A percentile compares a stretch with the other conserved stretches of the same genome.
These are phyloP conservation scores for Corapipo altera DNA, from an alignment of 2,113 vertebrate species.

Conservation along the genomic window DNA sequence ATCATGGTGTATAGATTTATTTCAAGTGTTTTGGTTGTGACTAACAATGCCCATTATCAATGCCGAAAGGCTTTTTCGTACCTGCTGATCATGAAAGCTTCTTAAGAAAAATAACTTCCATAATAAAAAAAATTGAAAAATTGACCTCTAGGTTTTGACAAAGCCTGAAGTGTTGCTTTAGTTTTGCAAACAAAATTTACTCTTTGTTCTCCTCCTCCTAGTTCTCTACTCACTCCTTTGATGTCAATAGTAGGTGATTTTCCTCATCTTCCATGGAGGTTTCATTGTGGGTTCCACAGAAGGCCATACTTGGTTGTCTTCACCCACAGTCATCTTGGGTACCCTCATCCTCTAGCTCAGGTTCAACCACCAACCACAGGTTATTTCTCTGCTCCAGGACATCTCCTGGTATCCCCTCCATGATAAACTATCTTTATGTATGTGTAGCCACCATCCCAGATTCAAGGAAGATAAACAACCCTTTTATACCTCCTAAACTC, in stretches of 20 bases:
- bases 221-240: not conserved
- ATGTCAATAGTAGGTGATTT: not conserved
- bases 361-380: not conserved
- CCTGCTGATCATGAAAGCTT: not conserved
- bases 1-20: not conserved
- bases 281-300: not conserved
- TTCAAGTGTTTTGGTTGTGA: not conserved
- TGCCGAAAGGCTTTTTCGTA: not conserved
- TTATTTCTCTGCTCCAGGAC: not conserved
- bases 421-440: not conserved
- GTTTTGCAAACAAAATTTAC: not conserved
- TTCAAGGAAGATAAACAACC: fast-evolving
- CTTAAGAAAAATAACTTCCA: not conserved
- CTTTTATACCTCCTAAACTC: not conserved
- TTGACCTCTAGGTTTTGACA: not conserved
- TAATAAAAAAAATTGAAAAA: not conserved
- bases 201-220: not conserved
- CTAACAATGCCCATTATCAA: not conserved
- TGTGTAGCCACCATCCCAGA: fast-evolving
- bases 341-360: not conserved
- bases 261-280: fast-evolving
- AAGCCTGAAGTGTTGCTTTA: not conserved
- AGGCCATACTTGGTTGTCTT: not conserved
- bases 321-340: not conserved
- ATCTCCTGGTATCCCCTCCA: not conserved